Percentiles rank a stretch among this genome's conserved stretches.
These are phyloP conservation scores for Corydoras maculifer DNA, from an alignment of 2,113 vertebrate genomes.

Conservation along the genomic window DNA sequence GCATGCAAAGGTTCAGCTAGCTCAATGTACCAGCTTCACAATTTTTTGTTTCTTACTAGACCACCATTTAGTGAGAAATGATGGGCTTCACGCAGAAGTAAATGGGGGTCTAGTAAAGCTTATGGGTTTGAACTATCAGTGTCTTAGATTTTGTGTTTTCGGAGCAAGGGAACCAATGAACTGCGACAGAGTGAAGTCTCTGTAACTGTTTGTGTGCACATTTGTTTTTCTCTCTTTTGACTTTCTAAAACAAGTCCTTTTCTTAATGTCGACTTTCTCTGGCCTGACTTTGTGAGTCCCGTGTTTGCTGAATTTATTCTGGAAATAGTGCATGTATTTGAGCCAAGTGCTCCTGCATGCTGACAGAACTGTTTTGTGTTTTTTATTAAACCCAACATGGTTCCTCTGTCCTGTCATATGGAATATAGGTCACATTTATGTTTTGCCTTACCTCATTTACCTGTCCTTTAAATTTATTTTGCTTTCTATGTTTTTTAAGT, in stretches of 20 bases:
- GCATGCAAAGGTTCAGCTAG: conserved; percentile 66
- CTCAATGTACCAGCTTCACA: conserved; percentile 49
- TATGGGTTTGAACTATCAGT: conserved; percentile 56
- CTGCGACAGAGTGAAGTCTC: conserved; percentile 18
- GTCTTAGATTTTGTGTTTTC: conserved; percentile 67
- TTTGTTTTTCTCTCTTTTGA: conserved; percentile 40
- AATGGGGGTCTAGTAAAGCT: conserved; percentile 51
- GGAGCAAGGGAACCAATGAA: conserved; percentile 21
- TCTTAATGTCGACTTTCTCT: conserved; percentile 64
- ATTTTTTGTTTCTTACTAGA: conserved; percentile 57
- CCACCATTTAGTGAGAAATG: conserved; percentile 56
- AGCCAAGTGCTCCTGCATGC: conserved; percentile 72
- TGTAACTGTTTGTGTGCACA: conserved; percentile 37
- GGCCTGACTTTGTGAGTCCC: conserved; percentile 66
- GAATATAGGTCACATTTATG: neutral
- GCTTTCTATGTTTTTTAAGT: conserved; percentile 25
- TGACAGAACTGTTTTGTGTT: conserved; percentile 71
- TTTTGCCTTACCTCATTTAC: conserved; percentile 24
- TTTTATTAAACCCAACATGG: conserved; percentile 42
- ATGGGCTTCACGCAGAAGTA: conserved; percentile 72
- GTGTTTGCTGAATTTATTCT: conserved; percentile 66
- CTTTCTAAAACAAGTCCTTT: conserved; percentile 67
- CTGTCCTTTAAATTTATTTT: conserved; percentile 16
- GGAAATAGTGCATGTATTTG: conserved; percentile 70
- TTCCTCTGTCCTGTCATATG: conserved; percentile 14